phyloP scores from a whole-genome alignment of 2,888 invertebrate species.

The Belgica antarctica region DNA sequence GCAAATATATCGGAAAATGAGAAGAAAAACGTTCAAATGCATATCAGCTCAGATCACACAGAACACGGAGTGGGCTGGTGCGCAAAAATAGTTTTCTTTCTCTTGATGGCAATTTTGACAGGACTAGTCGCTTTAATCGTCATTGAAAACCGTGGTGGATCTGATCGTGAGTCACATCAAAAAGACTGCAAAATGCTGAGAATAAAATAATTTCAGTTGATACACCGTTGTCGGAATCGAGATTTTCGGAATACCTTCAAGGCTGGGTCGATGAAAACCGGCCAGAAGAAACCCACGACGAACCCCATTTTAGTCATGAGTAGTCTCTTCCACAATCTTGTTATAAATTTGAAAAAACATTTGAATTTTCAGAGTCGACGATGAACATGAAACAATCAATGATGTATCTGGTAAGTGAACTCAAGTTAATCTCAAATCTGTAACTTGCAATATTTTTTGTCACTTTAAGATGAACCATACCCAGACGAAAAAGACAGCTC shows the following conservation, averaged over 20 bases:
- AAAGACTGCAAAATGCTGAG: slow-evolving; percentile 47
- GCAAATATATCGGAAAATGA: slow-evolving; percentile 61
- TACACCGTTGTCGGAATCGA: slow-evolving; percentile 62
- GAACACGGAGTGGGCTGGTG: slow-evolving; percentile 80
- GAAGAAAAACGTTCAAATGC: slow-evolving; percentile 61
- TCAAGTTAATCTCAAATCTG: no score
- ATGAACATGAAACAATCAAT: slow-evolving; percentile 53
- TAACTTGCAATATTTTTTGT: no score
- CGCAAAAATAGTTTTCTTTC: slow-evolving; percentile 78
- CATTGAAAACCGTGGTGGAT: slow-evolving; percentile 73
- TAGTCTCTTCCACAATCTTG: no score
- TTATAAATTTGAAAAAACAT: slow-evolving; percentile 52
- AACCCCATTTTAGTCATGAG: slow-evolving; percentile 47
- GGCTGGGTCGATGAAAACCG: slow-evolving; percentile 70
- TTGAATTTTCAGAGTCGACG: slow-evolving; percentile 52
- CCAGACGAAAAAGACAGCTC: slow-evolving; percentile 50
- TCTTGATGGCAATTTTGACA: slow-evolving; percentile 67
- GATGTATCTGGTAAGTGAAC: no score
- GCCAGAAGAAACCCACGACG: slow-evolving; percentile 49
- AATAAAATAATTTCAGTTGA: slow-evolving; percentile 56
- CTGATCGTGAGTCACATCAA: slow-evolving; percentile 64
- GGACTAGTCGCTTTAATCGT: slow-evolving; percentile 75
- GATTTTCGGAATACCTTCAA: slow-evolving; percentile 72
- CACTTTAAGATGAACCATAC: slow-evolving; percentile 49
- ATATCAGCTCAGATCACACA: slow-evolving; percentile 72